phyloP scores from a whole-genome alignment of 1,140 invertebrate genomes.

The Schmidtea mediterranea region DNA sequence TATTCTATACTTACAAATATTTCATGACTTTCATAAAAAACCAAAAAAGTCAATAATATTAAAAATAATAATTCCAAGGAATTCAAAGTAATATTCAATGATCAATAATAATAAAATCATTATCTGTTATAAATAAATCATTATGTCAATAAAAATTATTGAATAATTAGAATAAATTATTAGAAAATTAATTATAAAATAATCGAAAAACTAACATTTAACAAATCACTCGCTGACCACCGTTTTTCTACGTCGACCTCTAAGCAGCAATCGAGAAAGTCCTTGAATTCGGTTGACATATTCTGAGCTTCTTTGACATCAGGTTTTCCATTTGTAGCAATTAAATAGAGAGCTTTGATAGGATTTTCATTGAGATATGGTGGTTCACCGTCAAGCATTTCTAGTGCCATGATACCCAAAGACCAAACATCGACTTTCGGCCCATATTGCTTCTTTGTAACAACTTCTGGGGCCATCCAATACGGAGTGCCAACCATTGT shows the following conservation, averaged over 20 bases:
- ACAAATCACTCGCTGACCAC: slow-evolving; percentile 58
- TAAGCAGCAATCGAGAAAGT: slow-evolving; percentile 5
- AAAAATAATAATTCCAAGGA: too few relatives aligned
- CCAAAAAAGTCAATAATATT: too few relatives aligned
- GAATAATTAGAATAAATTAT: neutral
- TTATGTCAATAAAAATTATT: neutral
- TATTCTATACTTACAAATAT: too few relatives aligned
- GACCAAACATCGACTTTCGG: slow-evolving; percentile 14
- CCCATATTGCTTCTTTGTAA: slow-evolving; percentile 11
- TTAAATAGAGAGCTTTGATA: neutral
- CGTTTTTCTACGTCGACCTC: slow-evolving; percentile 57
- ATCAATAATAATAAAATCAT: neutral
- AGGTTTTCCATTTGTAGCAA: neutral
- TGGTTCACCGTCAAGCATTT: slow-evolving; percentile 16
- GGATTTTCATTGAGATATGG: slow-evolving; percentile 14
- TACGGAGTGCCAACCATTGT: slow-evolving; percentile 14
- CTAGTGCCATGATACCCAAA: slow-evolving; percentile 15
- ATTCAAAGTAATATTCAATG: too few relatives aligned
- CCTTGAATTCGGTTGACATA: neutral
- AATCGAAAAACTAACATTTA: slow-evolving; percentile 54
- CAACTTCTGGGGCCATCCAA: slow-evolving; percentile 16
- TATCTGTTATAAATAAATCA: neutral
- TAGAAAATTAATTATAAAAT: neutral
- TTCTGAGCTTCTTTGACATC: neutral
- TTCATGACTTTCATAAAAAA: too few relatives aligned